A percentile compares a stretch with the other conserved stretches of the same genome.
Conservation (phyloP, 2,797 vertebrate species). For the Sarcoramphus papa region DNA sequence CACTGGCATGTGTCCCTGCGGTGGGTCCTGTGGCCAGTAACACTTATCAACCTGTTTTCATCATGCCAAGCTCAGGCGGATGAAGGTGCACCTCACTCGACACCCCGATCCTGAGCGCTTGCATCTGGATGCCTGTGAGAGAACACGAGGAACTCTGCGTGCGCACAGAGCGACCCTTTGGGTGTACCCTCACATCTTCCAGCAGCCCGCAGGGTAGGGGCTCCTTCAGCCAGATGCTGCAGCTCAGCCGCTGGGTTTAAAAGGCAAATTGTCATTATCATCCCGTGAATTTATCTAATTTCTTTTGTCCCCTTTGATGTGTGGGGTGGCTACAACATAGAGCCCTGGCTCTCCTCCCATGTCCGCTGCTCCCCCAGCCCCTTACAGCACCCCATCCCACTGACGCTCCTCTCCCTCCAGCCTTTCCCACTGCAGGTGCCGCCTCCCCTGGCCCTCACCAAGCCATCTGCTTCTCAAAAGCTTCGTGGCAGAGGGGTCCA, state of each 20-base stretch:
- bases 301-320: neutral
- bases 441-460: neutral
- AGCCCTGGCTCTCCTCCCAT: neutral
- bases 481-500: neutral
- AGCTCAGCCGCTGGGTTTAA: neutral
- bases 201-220: rapidly evolving
- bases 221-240: neutral
- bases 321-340: neutral
- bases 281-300: neutral
- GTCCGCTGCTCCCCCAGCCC: neutral
- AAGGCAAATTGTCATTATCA: neutral
- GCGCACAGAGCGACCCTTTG: neutral
- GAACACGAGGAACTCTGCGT: rapidly evolving
- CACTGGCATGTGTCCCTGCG: rapidly evolving
- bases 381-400: neutral
- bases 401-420: neutral
- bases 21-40: neutral
- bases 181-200: neutral
- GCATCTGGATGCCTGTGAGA: neutral
- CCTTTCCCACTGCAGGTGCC: neutral
- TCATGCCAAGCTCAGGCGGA: neutral
- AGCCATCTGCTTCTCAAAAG: neutral
- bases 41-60: neutral
- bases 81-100: neutral
- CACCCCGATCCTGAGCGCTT: rapidly evolving